Conservation (phyloP, 2,113 vertebrate genomes). For the Engraulis encrasicolus region DNA sequence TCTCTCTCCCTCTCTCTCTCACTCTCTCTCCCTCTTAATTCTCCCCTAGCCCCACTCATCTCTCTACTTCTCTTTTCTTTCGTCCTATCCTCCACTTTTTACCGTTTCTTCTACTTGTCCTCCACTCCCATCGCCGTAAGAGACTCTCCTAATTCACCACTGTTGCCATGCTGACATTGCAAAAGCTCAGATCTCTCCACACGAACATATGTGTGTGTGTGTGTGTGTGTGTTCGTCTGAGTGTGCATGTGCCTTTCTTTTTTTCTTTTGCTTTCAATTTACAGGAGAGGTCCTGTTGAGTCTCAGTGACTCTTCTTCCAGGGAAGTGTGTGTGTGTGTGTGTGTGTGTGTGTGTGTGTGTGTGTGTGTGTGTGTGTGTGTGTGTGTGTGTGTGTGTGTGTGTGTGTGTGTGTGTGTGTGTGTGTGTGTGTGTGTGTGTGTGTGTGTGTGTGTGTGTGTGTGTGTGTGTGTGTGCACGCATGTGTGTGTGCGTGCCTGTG, state of each 20-base stretch:
- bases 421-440: no score
- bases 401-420: background rate
- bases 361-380: background rate
- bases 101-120: no score
- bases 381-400: background rate
- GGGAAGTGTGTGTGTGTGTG: background rate
- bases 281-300: no score
- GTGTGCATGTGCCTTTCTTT: no score
- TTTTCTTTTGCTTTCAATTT: no score
- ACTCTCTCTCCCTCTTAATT: background rate
- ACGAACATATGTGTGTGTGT: no score
- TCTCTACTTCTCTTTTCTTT: background rate
- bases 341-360: background rate
- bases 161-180: conserved; percentile 7
- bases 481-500: no score
- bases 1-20: background rate
- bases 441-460: background rate
- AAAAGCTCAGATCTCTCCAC: background rate
- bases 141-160: background rate
- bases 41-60: background rate
- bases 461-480: background rate
- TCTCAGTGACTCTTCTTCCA: no score
- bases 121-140: background rate
- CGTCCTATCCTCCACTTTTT: no score
- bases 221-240: no score